A percentile compares a stretch with the other conserved stretches of the same genome.
Conservation (phyloP, 2,113 vertebrate species). For the Cephalopholis sonnerati region DNA sequence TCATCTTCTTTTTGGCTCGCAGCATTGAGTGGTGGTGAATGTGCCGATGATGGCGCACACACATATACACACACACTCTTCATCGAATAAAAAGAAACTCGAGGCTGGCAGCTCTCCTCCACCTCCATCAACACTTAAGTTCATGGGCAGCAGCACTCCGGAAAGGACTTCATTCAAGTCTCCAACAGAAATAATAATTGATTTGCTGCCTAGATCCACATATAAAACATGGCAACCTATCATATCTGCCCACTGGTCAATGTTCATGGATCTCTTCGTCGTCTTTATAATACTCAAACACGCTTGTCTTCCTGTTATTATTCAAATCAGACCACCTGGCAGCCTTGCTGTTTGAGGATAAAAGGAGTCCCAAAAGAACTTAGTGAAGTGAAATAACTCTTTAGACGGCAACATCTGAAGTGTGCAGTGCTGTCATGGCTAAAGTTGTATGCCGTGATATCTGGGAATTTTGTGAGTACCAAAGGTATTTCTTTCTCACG, state of each 20-base stretch:
- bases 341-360: slow-evolving; percentile 29
- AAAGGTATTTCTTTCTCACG: not conserved
- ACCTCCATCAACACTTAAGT: slow-evolving; percentile 48
- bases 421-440: slow-evolving; percentile 10
- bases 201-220: slow-evolving; percentile 38
- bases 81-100: slow-evolving; percentile 53
- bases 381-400: slow-evolving; percentile 27
- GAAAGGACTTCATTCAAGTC: slow-evolving; percentile 43
- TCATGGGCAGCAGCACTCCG: slow-evolving; percentile 4
- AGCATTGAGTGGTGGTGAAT: slow-evolving; percentile 28
- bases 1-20: slow-evolving; percentile 20
- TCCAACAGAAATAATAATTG: slow-evolving; percentile 24
- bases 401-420: slow-evolving; percentile 10
- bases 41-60: slow-evolving; percentile 17
- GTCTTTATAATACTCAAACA: slow-evolving; percentile 17
- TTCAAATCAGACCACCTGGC: slow-evolving; percentile 51
- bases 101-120: slow-evolving; percentile 22
- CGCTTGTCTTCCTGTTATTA: slow-evolving; percentile 17
- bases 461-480: not conserved
- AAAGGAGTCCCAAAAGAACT: slow-evolving; percentile 38
- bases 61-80: slow-evolving; percentile 27
- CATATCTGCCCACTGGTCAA: slow-evolving; percentile 32
- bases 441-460: not conserved
- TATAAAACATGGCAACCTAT: slow-evolving; percentile 17
- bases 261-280: slow-evolving; percentile 5